Percentiles rank a stretch among this genome's conserved stretches.
phyloP scores from a whole-genome alignment of 2,888 invertebrate genomes.

The Luperina testacea region DNA sequence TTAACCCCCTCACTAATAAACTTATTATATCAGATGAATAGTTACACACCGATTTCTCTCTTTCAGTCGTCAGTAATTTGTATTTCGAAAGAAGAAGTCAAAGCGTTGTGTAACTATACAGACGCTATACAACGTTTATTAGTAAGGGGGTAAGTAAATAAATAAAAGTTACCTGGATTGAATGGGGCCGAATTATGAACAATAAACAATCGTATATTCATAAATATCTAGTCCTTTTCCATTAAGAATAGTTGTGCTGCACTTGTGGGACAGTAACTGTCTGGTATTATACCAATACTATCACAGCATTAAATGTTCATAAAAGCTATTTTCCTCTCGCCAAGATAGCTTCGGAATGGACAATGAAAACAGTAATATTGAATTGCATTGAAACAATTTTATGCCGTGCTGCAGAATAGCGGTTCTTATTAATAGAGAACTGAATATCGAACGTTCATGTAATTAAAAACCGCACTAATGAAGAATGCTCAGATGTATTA shows the following conservation, averaged over 20 bases:
- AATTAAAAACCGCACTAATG: not conserved
- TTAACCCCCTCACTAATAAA: too few species aligned
- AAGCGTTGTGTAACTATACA: too few species aligned
- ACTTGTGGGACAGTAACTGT: not conserved
- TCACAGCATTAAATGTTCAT: not conserved
- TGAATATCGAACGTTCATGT: constrained; percentile 2
- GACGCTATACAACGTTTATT: not conserved
- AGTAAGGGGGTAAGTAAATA: not conserved
- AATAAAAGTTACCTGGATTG: not conserved
- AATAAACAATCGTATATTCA: not conserved
- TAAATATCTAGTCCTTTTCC: not conserved
- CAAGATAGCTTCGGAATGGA: not conserved
- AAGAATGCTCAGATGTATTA: not conserved
- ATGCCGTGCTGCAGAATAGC: not conserved
- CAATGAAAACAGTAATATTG: constrained; percentile 1
- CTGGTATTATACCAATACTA: not conserved
- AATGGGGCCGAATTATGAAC: not conserved
- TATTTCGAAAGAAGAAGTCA: too few species aligned
- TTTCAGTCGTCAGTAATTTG: too few species aligned
- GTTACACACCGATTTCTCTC: too few species aligned
- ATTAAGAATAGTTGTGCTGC: not conserved
- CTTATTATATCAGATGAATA: too few species aligned
- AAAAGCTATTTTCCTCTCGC: constrained; percentile 11
- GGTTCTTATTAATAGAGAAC: not conserved
- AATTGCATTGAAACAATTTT: constrained; percentile 18